A percentile compares a stretch with the other conserved stretches of the same genome.
These are phyloP conservation scores for Brachylomia viminalis DNA, from an alignment of 2,888 invertebrate species.

Conservation along the genomic window DNA sequence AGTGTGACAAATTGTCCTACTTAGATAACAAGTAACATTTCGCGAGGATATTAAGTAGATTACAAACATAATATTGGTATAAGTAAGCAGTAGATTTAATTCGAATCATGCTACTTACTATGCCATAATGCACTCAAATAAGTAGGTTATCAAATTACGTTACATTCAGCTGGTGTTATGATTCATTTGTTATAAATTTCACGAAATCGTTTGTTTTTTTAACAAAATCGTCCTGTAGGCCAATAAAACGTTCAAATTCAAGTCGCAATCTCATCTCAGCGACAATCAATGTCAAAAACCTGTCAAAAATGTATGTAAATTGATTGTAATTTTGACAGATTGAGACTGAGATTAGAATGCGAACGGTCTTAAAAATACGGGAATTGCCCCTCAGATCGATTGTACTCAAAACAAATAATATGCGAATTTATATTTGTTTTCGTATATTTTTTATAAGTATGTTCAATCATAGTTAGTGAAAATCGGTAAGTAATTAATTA, in stretches of 20 bases:
- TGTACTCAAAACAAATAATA: not conserved
- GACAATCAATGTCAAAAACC: too few relatives aligned
- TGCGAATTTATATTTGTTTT: not conserved
- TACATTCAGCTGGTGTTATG: conserved; percentile 23
- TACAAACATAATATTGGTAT: conserved; percentile 24
- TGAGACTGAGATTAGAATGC: too few relatives aligned
- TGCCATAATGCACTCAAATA: conserved; percentile 2
- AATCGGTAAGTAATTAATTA: too few relatives aligned
- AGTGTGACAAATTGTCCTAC: conserved; percentile 29
- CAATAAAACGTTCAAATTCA: too few relatives aligned
- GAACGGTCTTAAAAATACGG: too few relatives aligned
- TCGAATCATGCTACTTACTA: conserved; percentile 1
- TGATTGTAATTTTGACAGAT: too few relatives aligned
- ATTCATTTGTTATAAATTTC: conserved; percentile 24
- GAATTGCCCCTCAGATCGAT: too few relatives aligned
- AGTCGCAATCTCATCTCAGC: too few relatives aligned
- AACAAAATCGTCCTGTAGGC: not conserved
- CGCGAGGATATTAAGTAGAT: conserved; percentile 30
- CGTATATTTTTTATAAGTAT: not conserved
- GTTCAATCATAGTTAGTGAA: too few relatives aligned
- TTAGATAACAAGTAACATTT: conserved; percentile 44
- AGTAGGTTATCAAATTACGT: conserved; percentile 32
- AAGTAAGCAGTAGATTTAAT: conserved; percentile 24
- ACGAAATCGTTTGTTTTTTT: not conserved
- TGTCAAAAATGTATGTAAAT: too few relatives aligned